Base-by-base conservation (phyloP, 2,113 vertebrate genomes). In the Ceyx cyanopectus region DNA sequence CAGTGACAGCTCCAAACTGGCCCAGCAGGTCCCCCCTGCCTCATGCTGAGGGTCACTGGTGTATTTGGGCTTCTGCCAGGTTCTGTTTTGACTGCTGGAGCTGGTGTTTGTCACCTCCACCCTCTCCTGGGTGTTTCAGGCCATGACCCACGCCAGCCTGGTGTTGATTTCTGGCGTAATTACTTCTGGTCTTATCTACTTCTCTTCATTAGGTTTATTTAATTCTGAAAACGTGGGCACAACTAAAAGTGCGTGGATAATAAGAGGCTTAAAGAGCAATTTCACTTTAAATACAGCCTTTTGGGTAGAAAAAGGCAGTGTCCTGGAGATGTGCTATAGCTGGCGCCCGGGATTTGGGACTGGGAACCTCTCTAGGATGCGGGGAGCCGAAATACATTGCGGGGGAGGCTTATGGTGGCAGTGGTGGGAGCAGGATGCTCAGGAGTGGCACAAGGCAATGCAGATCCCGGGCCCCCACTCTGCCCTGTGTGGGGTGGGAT, bases 321-420 rank as follows among this genome's bases (percentile, higher is more conserved):
- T 56, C 22, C 41, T 43, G 43, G 67, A 46, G 11, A 4, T 29
- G 45, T 1, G 10, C 43, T 74, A 69, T 7, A 26, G 40, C 8
- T 41, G 24, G 41, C 23, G n/a, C 30, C 41, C 16, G 27, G 12
- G 26, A 40, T 30, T 1, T 2, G 2, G 72, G 24, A 19, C 50
- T 0, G 3, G 45, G 53, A 68, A 14, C 8, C 0, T 0, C 1
- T 2, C 23, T 11, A 22, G 62, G 65, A 43, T 2, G 2, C 4
- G 15, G 34, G 51, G 29, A 74, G 51, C 10, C 2, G 3, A 62
- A 57, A 61, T 69, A 24, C 5, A 0, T 2, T 7, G 12, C 37
- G 9, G 1, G 17, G 0, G 7, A 48, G 4, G 5, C 20, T 87
- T 13, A 9, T 0, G 20, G n/a, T 40, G 69, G 3, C 0, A 2